These are phyloP conservation scores for Erynnis tages DNA, from an alignment of 2,888 invertebrate species.

Conservation along the genomic window DNA sequence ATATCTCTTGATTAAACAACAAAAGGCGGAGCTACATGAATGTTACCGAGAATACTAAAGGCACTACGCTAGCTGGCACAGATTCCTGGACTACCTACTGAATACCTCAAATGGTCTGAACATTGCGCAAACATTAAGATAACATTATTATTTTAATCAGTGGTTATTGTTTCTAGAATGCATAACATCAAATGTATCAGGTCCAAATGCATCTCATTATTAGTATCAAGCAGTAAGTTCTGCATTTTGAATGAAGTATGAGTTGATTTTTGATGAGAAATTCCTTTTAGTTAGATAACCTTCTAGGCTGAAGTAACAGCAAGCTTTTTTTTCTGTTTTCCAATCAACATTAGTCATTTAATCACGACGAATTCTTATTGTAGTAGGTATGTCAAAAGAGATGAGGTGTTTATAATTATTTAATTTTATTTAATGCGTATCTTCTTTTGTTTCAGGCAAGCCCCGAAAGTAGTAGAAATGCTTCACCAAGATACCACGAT, in stretches of 20 bases:
- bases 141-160: constrained; percentile 16
- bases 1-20: constrained; percentile 43
- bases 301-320: too few relatives aligned
- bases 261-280: too few relatives aligned
- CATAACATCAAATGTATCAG: not conserved
- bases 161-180: constrained; percentile 3
- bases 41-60: constrained; percentile 59
- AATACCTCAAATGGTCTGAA: constrained; percentile 33
- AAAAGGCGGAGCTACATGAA: constrained; percentile 50
- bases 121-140: constrained; percentile 32
- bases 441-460: constrained; percentile 77
- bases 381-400: too few relatives aligned
- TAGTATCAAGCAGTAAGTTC: not conserved
- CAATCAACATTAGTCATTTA: too few relatives aligned
- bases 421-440: too few relatives aligned
- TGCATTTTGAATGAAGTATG: too few relatives aligned
- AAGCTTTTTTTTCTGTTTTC: too few relatives aligned
- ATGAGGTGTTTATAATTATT: too few relatives aligned
- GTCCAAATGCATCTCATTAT: not conserved
- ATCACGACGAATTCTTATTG: too few relatives aligned
- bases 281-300: too few relatives aligned
- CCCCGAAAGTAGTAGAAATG: constrained; percentile 77
- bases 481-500: constrained; percentile 75
- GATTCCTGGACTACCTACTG: constrained; percentile 33
- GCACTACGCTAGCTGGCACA: constrained; percentile 40